Conservation (phyloP, 2,113 vertebrate genomes). For the Manacus vitellinus region DNA sequence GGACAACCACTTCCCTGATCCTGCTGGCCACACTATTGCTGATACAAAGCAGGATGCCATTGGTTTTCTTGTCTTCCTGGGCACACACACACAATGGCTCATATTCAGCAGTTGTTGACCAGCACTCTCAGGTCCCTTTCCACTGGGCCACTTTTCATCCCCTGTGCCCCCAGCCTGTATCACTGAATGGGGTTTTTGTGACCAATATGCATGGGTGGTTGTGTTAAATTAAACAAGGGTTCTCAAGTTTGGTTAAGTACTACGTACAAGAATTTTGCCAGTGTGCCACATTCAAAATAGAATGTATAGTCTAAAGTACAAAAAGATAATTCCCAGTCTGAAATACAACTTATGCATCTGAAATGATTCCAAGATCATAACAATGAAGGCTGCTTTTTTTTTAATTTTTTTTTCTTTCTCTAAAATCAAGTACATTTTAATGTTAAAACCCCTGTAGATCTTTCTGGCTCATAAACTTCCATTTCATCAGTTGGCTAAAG, state of each 20-base stretch:
- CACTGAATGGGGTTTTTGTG: neutral
- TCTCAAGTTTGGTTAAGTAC: neutral
- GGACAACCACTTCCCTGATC: neutral
- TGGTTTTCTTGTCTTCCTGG: neutral
- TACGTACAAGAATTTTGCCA: neutral
- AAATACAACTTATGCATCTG: neutral
- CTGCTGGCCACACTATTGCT: neutral
- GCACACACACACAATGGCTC: neutral
- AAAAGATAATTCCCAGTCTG: neutral
- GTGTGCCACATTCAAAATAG: neutral
- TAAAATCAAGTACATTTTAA: neutral
- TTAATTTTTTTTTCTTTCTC: neutral
- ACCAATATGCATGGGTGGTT: fast-evolving
- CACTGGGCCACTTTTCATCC: neutral
- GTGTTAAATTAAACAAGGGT: neutral
- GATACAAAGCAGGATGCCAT: neutral
- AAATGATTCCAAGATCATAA: neutral
- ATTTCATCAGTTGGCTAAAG: neutral
- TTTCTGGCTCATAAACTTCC: neutral
- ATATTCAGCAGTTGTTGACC: neutral
- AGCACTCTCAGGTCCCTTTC: neutral
- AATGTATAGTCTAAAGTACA: neutral
- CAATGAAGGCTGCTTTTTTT: fast-evolving
- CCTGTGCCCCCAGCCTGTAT: too few species aligned
- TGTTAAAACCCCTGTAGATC: neutral